Base-by-base conservation (phyloP, 2,113 vertebrate genomes). In the Xiphophorus couchianus region DNA sequence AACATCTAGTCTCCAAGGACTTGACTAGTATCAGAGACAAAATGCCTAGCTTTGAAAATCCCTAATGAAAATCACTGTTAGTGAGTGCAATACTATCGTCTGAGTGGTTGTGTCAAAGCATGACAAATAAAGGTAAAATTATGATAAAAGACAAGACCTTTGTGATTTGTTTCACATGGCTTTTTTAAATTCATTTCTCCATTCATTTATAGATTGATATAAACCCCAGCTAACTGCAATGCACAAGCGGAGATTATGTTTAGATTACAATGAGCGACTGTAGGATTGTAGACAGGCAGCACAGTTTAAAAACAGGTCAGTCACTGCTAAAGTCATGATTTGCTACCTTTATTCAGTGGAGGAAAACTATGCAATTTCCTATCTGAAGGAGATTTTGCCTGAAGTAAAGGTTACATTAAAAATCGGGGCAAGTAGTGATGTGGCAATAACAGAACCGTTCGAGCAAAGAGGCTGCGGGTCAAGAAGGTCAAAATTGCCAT, bases 331-430 rank as follows among this genome's bases (percentile, higher is more conserved):
- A 74, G 73, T 65, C 54, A 25, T 11, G 12, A 62, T 28, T 75
- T 54, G 61, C 31, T 35, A 68, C 73, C 63, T 75, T 67, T 30
- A 67, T 39, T 30, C 54, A 17, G 6, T 62, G 28, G 12, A 69
- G 62, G 66, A 11, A 69, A 4, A 42, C 35, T 6, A 37, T 62
- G 39, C 64, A 68, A 42, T 42, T 35, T 22, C 22, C 33, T 48
- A 30, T 48, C 51, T 68, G 61, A 48, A 75, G 39, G 51, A 48
- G 51, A 30, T 76, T 62, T 62, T 25, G 73, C 65, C 73, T 62
- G 28, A 61, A 29, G 65, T 68, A 44, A 76, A 68, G 35, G 27
- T 11, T 44, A 22, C 65, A 42, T 68, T 61, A 67, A 67, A 62
- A 75, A 75, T 31, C 3, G 61, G 37, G 12, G 31, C 58, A 27